Evolutionary conservation across 1,140 invertebrate genomes (phyloP).

Genomic region (Macrocentrus cingulum): DNA sequence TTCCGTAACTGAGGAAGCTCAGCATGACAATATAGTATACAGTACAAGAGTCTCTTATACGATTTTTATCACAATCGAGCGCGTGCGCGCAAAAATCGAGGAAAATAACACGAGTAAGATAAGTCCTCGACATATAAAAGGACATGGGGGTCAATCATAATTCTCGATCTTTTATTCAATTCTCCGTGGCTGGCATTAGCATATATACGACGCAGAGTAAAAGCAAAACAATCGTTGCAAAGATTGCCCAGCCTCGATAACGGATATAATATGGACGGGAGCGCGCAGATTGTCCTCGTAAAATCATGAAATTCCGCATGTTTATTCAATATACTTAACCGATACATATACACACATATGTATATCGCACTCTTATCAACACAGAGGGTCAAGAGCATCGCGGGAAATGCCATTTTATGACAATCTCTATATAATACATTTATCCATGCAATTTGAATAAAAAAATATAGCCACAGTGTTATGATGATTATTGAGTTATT

Average conservation of each 20-base stretch:
- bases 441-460: background rate
- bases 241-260: conserved; percentile 36
- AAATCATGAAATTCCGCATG: conserved; percentile 57
- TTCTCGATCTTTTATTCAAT: conserved; percentile 58
- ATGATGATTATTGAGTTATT: too few relatives aligned
- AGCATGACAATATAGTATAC: background rate
- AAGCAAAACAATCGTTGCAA: conserved; percentile 42
- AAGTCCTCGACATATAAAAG: conserved; percentile 21
- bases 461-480: too few relatives aligned
- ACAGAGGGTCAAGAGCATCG: conserved; percentile 4
- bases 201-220: conserved; percentile 53
- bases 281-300: conserved; percentile 44
- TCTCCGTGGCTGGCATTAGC: conserved; percentile 46
- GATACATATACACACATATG: conserved; percentile 8
- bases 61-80: background rate
- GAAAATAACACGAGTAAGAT: conserved; percentile 24
- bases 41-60: too few relatives aligned
- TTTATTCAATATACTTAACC: conserved; percentile 55
- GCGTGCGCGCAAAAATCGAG: conserved; percentile 4
- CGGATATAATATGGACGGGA: conserved; percentile 9
- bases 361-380: too few relatives aligned
- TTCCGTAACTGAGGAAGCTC: background rate
- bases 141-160: conserved; percentile 48
- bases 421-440: background rate
- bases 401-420: background rate